Base-by-base conservation (phyloP, 2,888 invertebrate species). In the Muscina levida region DNA sequence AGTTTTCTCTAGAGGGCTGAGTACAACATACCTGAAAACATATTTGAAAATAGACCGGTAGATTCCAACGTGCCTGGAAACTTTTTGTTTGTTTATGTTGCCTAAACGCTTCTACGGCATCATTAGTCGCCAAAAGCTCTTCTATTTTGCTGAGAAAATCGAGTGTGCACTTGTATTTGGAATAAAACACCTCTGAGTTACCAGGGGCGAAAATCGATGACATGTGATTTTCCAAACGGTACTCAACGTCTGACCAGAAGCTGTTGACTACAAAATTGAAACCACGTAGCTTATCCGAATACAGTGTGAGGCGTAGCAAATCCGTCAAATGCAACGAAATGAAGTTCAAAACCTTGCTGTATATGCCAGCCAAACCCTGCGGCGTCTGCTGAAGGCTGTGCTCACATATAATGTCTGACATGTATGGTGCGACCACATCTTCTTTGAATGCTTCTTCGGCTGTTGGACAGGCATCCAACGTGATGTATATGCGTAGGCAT, bases 21-120 rank as follows among this genome's bases (percentile, higher is more conserved):
- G n/a, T n/a, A n/a, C n/a, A n/a, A 95, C 91, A 71, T 70, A 88
- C 88, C 83, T 98, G 98, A 91, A 97, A 98, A 84, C 97, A 93
- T 56, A 90, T 90, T 91, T 98, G 98, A 90, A 97, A 98, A 91
- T 98, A 98, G n/a, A 98, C 97, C 11, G 97, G 96, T 67, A 98
- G 92, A 91, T 98, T 98, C 96, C 98, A 98, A 85, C 96, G 94
- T 83, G 94, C 94, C 84, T 96, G 93, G 87, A 97, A 97, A 82
- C 93, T 94, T 86, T 93, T 93, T 87, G 95, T 97, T 82, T 95
- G 94, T 1, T 92, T 90, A 86, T 96, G 94, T 71, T 92, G 91
- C 82, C 93, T 92, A 72, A 97, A 92, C 24, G 92, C 87, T 79
- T 92, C 91, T 0, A 92, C 84, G 0, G 93, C 91, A 82, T 93